Conservation (phyloP, 2,113 vertebrate species). For the Rhodinocichla rosea region DNA sequence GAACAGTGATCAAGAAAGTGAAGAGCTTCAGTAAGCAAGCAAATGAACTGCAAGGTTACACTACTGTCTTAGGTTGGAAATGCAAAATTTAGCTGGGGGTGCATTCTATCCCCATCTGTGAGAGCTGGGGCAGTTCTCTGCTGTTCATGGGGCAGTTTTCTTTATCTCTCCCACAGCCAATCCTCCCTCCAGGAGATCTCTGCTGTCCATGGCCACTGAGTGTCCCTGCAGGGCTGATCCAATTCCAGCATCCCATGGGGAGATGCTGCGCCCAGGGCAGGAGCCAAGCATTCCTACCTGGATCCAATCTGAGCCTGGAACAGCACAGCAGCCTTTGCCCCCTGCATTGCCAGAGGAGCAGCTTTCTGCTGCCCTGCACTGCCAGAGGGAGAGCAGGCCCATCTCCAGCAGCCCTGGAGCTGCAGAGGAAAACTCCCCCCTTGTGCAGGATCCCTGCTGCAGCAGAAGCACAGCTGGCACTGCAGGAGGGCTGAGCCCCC, state of each 20-base stretch:
- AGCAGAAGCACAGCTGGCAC: background rate
- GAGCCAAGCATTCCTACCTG: no score
- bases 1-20: background rate
- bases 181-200: background rate
- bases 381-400: no score
- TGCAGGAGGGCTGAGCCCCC: background rate
- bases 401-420: background rate
- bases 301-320: no score
- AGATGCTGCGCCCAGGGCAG: no score
- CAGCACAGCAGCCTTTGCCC: no score
- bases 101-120: accelerated
- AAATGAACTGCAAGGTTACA: background rate
- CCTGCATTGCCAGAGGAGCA: no score
- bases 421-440: background rate
- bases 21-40: background rate
- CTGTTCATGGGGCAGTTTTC: background rate
- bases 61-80: background rate
- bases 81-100: background rate
- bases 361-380: no score
- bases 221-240: no score
- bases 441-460: background rate
- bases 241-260: no score
- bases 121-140: background rate
- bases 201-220: background rate
- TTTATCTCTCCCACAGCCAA: background rate